Conservation (phyloP, 2,113 vertebrate genomes). For the Isichthys henryi region DNA sequence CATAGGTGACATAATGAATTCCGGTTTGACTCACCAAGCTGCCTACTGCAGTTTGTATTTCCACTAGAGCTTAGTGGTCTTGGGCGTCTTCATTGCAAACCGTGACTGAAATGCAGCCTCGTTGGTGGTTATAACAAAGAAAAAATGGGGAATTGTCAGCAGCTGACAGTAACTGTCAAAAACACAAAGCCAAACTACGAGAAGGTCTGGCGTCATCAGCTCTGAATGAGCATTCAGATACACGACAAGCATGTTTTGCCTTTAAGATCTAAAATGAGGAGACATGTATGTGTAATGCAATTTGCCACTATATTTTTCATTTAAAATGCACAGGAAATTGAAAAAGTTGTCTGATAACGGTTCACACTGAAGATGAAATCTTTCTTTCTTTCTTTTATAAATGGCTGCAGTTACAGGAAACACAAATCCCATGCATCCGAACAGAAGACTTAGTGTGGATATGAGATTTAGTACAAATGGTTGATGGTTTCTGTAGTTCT, state of each 20-base stretch:
- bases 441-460: neutral
- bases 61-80: neutral
- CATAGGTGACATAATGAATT: too few relatives aligned
- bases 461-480: neutral
- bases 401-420: neutral
- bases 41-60: neutral
- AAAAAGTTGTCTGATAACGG: constrained; percentile 3
- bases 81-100: neutral
- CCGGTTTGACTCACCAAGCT: neutral
- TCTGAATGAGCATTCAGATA: neutral
- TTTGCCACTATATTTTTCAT: neutral
- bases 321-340: neutral
- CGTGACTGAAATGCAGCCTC: neutral
- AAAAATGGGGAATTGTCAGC: neutral
- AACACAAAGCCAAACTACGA: neutral
- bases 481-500: neutral
- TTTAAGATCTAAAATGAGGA: neutral
- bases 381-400: neutral
- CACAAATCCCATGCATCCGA: neutral
- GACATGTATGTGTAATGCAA: neutral
- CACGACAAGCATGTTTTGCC: neutral
- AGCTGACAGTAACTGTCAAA: neutral
- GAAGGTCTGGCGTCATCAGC: neutral
- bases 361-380: neutral
- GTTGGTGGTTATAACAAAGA: neutral